Percentiles rank a stretch among this genome's conserved stretches.
Evolutionary conservation across 2,888 invertebrate genomes (phyloP).

Genomic region (Mactromeris polynyma): DNA sequence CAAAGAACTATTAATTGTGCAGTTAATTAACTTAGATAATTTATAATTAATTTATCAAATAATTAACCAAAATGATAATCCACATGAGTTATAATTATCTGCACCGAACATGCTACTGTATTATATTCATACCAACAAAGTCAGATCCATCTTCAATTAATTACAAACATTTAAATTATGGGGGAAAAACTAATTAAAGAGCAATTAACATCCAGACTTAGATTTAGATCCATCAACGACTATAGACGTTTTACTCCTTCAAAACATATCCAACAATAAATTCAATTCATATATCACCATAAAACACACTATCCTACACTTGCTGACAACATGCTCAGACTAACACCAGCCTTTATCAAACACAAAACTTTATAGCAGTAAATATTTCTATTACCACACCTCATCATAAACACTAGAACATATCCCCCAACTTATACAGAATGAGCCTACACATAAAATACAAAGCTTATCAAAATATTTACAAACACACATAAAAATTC

Average conservation of each 20-base stretch:
- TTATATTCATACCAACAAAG: neutral
- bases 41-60: neutral
- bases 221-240: neutral
- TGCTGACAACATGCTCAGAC: no score
- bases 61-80: neutral
- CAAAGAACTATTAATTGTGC: no score
- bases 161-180: neutral
- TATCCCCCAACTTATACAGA: neutral
- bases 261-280: neutral
- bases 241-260: neutral
- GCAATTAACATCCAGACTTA: neutral
- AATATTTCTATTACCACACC: no score
- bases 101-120: neutral
- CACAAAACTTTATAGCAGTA: no score
- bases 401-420: no score
- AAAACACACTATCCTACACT: no score
- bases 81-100: neutral
- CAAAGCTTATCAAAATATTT: constrained; percentile 1
- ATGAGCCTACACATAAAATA: neutral
- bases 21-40: no score
- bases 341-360: no score
- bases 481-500: neutral
- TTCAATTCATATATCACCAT: neutral
- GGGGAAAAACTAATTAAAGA: neutral
- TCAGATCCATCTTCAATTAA: neutral